Evolutionary conservation across 2,797 vertebrate species (phyloP).

Genomic region (Valencia hispanica): DNA sequence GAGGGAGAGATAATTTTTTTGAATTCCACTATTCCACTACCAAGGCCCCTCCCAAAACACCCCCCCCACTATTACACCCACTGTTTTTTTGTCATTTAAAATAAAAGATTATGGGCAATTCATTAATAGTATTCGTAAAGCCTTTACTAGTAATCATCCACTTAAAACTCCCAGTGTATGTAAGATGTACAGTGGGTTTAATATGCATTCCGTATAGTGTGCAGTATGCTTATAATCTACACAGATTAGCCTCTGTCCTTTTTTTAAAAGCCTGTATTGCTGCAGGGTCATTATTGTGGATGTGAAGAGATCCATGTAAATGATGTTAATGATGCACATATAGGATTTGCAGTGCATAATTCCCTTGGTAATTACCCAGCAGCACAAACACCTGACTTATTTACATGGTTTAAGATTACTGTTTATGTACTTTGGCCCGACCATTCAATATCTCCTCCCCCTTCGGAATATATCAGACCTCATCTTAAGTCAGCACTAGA

Average conservation of each 20-base stretch:
- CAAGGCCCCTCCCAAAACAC: too few species aligned
- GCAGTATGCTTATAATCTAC: conserved; percentile 18
- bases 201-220: background rate
- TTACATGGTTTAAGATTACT: conserved; percentile 53
- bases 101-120: background rate
- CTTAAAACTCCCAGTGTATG: background rate
- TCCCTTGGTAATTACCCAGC: conserved; percentile 68
- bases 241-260: conserved; percentile 12
- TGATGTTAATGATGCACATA: conserved; percentile 61
- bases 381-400: conserved; percentile 72
- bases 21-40: too few species aligned
- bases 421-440: conserved; percentile 26
- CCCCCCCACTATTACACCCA: too few species aligned
- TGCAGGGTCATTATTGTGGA: conserved; percentile 34
- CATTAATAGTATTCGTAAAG: background rate
- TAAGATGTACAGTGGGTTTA: background rate
- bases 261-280: conserved; percentile 39
- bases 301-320: conserved; percentile 51
- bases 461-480: conserved; percentile 55
- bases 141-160: conserved; percentile 1
- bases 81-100: background rate
- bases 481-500: conserved; percentile 50
- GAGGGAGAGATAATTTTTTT: too few species aligned
- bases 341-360: conserved; percentile 58
- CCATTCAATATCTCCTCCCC: conserved; percentile 39